Evolutionary conservation across 2,113 vertebrate species (phyloP), one percentile per base, ranked within the genome.

Genomic region (Triplophysa tibetana): DNA sequence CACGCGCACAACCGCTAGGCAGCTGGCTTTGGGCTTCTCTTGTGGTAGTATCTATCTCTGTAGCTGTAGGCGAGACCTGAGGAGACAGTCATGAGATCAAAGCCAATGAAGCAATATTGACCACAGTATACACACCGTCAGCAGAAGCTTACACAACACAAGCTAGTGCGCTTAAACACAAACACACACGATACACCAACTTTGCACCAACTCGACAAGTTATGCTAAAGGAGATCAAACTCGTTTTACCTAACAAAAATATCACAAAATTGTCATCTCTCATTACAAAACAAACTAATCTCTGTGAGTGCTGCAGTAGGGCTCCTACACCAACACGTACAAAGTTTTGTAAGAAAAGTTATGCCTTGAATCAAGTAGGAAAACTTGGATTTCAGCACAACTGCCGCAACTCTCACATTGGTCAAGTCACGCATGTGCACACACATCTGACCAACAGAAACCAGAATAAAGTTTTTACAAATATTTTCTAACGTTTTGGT

Each of bases 41-140:
- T 73, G 70, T 58, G 70, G 70, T 4, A 16, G 17, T 73, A 52
- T 58, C 61, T 52, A 65, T 68, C 64, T 78, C 29, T 78, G 24
- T 66, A 64, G 48, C 68, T 73, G 52, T 33, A 73, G 70, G 70
- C 70, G 13, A 73, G 52, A 26, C 60, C 29, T 56, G 12, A 26
- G 29, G 66, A 72, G 33, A 33, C 50, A 67, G 10, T 14, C 54
- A 74, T 16, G 38, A n/a, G n/a, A 54, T 45, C 72, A 29, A 72
- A 77, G 33, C 72, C 48, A 62, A 52, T 4, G 50, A 52, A 52
- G 50, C 16, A 74, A 23, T 79, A 41, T 41, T 79, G 81, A 29
- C 24, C 68, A 77, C 29, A 77, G 23, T 68, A 86, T 80, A 83
- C 69, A 81, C 24, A 62, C 73, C 70, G 29, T 75, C 33, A 54